phyloP scores from a whole-genome alignment of 2,888 invertebrate species.

The Sphinx pinastri region DNA sequence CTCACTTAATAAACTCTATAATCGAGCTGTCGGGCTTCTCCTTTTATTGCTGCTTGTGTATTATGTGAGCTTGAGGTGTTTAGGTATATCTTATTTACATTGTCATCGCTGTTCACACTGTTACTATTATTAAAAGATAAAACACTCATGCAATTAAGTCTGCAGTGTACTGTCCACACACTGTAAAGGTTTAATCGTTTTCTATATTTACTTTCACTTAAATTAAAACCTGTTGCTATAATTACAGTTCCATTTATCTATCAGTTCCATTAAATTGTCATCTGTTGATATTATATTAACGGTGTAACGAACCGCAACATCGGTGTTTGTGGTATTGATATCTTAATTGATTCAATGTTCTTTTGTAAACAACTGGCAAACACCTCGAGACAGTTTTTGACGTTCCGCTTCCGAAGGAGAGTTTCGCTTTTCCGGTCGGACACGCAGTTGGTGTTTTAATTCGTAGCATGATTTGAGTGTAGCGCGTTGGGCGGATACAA shows the following conservation, averaged over 20 bases:
- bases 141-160: not conserved
- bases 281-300: not conserved
- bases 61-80: not conserved
- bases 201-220: not conserved
- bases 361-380: not conserved
- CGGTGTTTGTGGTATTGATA: not conserved
- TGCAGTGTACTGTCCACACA: not conserved
- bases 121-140: not conserved
- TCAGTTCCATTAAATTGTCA: not conserved
- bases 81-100: no score
- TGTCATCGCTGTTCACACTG: no score
- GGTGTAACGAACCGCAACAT: not conserved
- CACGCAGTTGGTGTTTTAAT: conserved; percentile 56
- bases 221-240: not conserved
- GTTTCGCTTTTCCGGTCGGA: conserved; percentile 31
- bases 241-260: conserved; percentile 1
- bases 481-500: conserved; percentile 72
- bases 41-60: not conserved
- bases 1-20: not conserved
- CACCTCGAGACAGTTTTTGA: not conserved
- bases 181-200: no score
- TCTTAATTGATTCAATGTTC: no score
- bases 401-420: not conserved
- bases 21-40: not conserved
- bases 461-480: conserved; percentile 70